Base-by-base conservation (phyloP, 2,888 invertebrate genomes). In the Orgyia antiqua region DNA sequence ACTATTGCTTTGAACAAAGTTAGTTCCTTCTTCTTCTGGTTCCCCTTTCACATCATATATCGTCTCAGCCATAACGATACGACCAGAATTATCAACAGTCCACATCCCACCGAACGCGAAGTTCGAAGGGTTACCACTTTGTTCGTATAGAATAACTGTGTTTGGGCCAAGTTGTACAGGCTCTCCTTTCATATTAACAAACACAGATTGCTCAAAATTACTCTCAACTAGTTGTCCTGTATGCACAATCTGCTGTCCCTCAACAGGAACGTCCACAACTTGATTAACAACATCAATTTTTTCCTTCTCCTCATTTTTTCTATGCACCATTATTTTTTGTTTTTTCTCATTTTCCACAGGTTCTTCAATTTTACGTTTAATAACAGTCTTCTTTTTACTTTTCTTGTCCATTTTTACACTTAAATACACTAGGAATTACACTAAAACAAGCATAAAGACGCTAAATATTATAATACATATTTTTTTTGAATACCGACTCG, bases 41-140 rank as follows among this genome's bases (percentile, higher is more conserved):
- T 86, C 87, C 0, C 84, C 84, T 45, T 87, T 87, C 5, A 87
- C 87, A 39, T 87, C 87, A 29, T 87, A 87, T 13, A 87, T 83
- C 0, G 87, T 83, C 41, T 87, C 87, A 0, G 87, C 84, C 83
- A 87, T 84, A 1, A 87, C 84, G n/a, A 87, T 84, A 11, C 87
- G 55, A 0, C 87, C 87, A 0, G 87, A 74, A 1, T 74, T 68
- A 36, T 87, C 87, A 77, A 87, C 84, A 0, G 86, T 82, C 82
- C 87, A 83, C 83, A 87, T 87, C 0, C 87, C 87, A 1, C 86
- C 83, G 25, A 87, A 87, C 0, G 87, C 73, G 31, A 80, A 87
- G 48, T 84, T 86, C 0, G 86, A 83, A 0, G 86, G 84, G 19
- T 78, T 83, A 0, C 83, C 82, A 26, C 82, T 82, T 43, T 86